Evolutionary conservation across 2,113 vertebrate species (phyloP).

Genomic region (Holacanthus passer): DNA sequence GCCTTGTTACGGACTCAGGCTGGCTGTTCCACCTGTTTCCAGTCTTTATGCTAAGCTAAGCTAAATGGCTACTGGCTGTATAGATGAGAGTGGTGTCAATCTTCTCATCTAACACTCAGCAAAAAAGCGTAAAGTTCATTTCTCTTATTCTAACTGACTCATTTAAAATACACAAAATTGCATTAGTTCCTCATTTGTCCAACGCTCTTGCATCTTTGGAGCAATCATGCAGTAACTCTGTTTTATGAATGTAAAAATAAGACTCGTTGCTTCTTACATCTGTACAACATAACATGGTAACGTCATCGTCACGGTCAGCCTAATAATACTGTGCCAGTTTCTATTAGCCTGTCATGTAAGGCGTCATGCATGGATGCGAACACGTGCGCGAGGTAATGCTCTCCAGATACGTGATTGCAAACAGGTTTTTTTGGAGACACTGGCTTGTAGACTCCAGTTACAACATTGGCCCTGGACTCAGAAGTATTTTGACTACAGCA

Average conservation of each 20-base stretch:
- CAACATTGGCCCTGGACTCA: constrained; percentile 52
- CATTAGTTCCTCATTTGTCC: neutral
- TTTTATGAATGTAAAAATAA: constrained; percentile 6
- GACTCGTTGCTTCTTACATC: constrained; percentile 25
- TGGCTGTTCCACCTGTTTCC: neutral
- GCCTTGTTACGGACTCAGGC: too few species aligned
- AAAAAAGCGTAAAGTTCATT: too few species aligned
- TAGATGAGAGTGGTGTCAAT: too few species aligned
- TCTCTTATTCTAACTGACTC: neutral
- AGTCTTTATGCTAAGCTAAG: neutral
- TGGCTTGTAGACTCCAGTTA: constrained; percentile 53
- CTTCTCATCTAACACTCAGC: neutral
- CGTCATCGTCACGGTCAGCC: constrained; percentile 25
- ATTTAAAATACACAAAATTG: neutral
- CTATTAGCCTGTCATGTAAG: constrained; percentile 56
- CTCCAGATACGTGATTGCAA: constrained; percentile 59
- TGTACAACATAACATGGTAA: constrained; percentile 23
- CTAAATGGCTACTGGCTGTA: neutral
- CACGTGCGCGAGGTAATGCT: constrained; percentile 45
- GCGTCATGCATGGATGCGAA: constrained; percentile 46
- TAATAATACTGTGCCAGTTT: constrained; percentile 13
- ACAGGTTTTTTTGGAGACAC: constrained; percentile 49
- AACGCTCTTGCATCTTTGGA: neutral
- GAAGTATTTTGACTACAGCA: constrained; percentile 70
- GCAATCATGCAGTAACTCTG: neutral